Evolutionary conservation across 2,113 vertebrate species (phyloP), one percentile per base, ranked within the genome.

Genomic region (Pluvialis apricaria): DNA sequence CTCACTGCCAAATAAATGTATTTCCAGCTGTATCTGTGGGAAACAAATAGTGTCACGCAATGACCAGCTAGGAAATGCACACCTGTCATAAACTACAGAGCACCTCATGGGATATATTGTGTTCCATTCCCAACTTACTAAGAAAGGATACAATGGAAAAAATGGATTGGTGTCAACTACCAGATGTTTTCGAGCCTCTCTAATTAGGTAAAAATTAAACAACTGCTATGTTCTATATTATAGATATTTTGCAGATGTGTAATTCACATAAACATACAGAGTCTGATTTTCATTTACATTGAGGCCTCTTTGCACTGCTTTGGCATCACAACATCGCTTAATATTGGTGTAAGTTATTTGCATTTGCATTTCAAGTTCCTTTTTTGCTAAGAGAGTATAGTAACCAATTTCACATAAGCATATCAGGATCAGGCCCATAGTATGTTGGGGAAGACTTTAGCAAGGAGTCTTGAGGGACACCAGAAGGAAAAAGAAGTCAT

Each of bases 121-220:
- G 95, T 98, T 98, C 93, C 96, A 1, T 94, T 98, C 97, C 94
- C 94, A 97, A 84, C 62, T 97, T 97, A 96, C 96, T 62, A 97
- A 91, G 95, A 96, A 97, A 97, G 97, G 92, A 97, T 97, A 94
- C 95, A 97, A 95, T 97, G 96, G 95, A 97, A 97, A 97, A 98
- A 98, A 96, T 85, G 96, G 96, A 95, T 97, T 97, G 96, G 94
- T 97, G 97, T 98, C 97, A 97, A 97, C 97, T 97, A 96, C 96
- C 98, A 98, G 97, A 98, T 98, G 98, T 98, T 97, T 96, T 95
- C 96, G 96, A 98, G 94, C 82, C 96, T 97, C 95, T 97, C 95
- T 97, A 98, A 97, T 98, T 98, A 98, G 93, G 92, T 90, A 95
- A 92, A 97, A 97, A 97, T 97, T 97, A 97, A 98, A 98, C 97